Evolutionary conservation across 2,113 vertebrate genomes (phyloP).

Genomic region (Xiphorhynchus elegans): DNA sequence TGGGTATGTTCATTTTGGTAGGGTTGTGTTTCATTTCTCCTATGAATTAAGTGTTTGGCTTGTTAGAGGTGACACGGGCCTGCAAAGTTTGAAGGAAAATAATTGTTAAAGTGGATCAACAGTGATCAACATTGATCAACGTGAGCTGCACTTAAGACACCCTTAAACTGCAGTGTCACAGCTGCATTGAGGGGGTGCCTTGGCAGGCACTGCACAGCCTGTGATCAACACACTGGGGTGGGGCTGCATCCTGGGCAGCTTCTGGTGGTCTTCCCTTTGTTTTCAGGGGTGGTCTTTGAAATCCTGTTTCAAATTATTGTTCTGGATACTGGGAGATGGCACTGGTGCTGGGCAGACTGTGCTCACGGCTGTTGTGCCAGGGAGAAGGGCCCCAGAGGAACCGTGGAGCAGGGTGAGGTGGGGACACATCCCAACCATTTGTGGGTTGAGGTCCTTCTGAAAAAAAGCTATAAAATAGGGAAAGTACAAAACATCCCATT

Average conservation of each 20-base stretch:
- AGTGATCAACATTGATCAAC: no score
- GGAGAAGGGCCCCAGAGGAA: not conserved
- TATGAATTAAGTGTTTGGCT: not conserved
- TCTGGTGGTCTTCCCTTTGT: not conserved
- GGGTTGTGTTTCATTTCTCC: not conserved
- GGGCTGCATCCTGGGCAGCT: not conserved
- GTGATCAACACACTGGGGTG: not conserved
- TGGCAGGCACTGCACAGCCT: not conserved
- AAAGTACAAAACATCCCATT: not conserved
- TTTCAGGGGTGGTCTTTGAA: not conserved
- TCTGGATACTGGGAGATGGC: not conserved
- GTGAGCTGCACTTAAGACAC: not conserved
- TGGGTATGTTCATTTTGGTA: not conserved
- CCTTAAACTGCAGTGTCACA: not conserved
- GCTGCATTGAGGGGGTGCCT: not conserved
- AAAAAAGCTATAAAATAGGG: not conserved
- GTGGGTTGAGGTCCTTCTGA: not conserved
- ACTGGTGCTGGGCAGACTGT: rapidly evolving
- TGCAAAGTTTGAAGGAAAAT: not conserved
- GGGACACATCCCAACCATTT: not conserved
- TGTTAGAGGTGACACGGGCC: rapidly evolving
- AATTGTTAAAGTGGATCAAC: not conserved
- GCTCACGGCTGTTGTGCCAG: not conserved
- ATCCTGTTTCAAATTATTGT: not conserved
- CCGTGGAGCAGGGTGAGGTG: not conserved